These are phyloP conservation scores for Cryptus viduatorius DNA, from an alignment of 2,888 invertebrate species.

Conservation along the genomic window DNA sequence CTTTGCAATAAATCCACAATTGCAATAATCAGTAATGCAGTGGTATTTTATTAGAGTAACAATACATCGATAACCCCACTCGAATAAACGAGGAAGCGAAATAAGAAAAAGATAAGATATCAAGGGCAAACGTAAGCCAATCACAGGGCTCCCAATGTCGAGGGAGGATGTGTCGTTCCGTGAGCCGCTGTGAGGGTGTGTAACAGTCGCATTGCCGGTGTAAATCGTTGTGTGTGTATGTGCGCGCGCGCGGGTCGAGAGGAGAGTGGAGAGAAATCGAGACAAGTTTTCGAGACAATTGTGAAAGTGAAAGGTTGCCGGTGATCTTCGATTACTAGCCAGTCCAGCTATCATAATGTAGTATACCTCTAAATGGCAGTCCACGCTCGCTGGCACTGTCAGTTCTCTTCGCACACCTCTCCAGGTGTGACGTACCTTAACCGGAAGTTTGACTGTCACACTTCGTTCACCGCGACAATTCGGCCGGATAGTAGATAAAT, in stretches of 20 bases:
- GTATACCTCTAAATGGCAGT: slow-evolving; percentile 63
- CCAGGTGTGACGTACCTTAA: slow-evolving; percentile 52
- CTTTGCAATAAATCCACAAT: background rate
- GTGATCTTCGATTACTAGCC: slow-evolving; percentile 54
- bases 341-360: slow-evolving; percentile 59
- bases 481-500: slow-evolving; percentile 7
- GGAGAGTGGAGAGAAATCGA: slow-evolving; percentile 65
- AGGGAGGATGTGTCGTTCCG: background rate
- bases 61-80: background rate
- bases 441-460: slow-evolving; percentile 38
- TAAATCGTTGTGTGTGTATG: too few species aligned
- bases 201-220: background rate
- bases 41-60: background rate
- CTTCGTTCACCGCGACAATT: slow-evolving; percentile 22
- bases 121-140: slow-evolving; percentile 57
- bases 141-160: slow-evolving; percentile 1
- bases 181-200: background rate
- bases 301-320: slow-evolving; percentile 71
- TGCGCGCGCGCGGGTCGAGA: slow-evolving; percentile 1
- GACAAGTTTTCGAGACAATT: slow-evolving; percentile 54
- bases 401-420: slow-evolving; percentile 55
- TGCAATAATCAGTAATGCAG: slow-evolving; percentile 7
- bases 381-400: slow-evolving; percentile 62
- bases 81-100: slow-evolving; percentile 51
- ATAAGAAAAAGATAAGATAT: slow-evolving; percentile 58